These are phyloP conservation scores for Panopea generosa DNA, from an alignment of 2,888 invertebrate genomes.

Conservation along the genomic window DNA sequence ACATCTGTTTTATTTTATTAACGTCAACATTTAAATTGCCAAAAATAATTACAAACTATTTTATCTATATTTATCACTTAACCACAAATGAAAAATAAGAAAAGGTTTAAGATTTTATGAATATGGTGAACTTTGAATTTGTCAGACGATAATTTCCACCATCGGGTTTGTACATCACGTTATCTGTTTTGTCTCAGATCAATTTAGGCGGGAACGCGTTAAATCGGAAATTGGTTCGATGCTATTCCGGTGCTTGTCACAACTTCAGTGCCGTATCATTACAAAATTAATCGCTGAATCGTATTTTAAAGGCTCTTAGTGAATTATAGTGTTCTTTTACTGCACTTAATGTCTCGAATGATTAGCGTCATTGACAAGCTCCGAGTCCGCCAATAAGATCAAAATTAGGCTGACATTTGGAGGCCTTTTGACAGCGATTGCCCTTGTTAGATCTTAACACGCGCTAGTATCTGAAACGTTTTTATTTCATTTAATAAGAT, in stretches of 20 bases:
- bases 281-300: conserved; percentile 59
- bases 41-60: background rate
- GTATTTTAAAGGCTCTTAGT: conserved; percentile 65
- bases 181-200: conserved; percentile 56
- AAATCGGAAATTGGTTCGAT: conserved; percentile 57
- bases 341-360: conserved; percentile 52
- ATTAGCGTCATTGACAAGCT: conserved; percentile 55
- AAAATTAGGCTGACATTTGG: background rate
- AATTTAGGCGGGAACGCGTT: conserved; percentile 57
- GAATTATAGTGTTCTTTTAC: conserved; percentile 67
- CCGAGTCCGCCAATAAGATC: conserved; percentile 6
- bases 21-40: no score
- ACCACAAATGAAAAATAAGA: background rate
- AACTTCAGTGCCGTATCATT: conserved; percentile 52
- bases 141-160: conserved; percentile 49
- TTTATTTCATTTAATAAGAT: no score
- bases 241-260: conserved; percentile 56
- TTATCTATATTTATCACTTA: background rate
- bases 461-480: no score
- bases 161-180: conserved; percentile 51
- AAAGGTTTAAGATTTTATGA: background rate
- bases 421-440: no score
- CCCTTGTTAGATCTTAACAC: no score
- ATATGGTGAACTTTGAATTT: background rate
- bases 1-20: no score